phyloP scores from a whole-genome alignment of 2,888 invertebrate genomes.

The Aspidapion aeneum region DNA sequence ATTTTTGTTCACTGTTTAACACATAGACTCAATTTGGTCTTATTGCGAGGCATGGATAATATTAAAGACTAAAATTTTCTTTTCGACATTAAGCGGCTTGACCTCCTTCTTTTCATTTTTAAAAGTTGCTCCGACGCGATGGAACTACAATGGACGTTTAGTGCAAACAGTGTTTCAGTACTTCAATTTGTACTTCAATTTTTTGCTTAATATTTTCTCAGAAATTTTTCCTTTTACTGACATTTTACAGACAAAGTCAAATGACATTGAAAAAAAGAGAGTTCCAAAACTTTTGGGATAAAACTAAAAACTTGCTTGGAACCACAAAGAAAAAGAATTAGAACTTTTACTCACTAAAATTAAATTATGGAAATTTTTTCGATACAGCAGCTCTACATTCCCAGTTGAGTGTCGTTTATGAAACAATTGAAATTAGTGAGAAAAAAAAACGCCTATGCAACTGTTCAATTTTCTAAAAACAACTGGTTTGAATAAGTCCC shows the following conservation, averaged over 20 bases:
- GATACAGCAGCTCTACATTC: no score
- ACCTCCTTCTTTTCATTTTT: conserved; percentile 33
- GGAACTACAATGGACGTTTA: conserved; percentile 25
- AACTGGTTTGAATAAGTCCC: no score
- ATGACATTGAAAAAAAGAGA: conserved; percentile 6
- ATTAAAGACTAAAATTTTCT: conserved; percentile 34
- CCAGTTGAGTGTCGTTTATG: no score
- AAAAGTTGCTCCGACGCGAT: conserved; percentile 23
- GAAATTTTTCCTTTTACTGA: conserved; percentile 19
- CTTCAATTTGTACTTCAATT: conserved; percentile 22
- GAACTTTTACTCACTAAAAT: no score
- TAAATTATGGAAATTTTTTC: no score
- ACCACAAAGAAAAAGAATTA: no score
- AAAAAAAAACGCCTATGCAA: no score
- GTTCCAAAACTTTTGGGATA: not conserved
- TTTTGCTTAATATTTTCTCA: conserved; percentile 25
- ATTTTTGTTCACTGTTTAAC: conserved; percentile 28
- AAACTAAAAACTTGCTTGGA: no score
- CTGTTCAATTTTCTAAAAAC: no score
- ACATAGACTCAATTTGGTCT: conserved; percentile 28
- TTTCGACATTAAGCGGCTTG: conserved; percentile 33
- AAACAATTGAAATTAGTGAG: no score
- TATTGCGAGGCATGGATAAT: conserved; percentile 26
- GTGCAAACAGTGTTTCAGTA: conserved; percentile 23
- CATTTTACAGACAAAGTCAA: conserved; percentile 16